phyloP scores from a whole-genome alignment of 2,113 vertebrate genomes.

The Siniperca knerii region DNA sequence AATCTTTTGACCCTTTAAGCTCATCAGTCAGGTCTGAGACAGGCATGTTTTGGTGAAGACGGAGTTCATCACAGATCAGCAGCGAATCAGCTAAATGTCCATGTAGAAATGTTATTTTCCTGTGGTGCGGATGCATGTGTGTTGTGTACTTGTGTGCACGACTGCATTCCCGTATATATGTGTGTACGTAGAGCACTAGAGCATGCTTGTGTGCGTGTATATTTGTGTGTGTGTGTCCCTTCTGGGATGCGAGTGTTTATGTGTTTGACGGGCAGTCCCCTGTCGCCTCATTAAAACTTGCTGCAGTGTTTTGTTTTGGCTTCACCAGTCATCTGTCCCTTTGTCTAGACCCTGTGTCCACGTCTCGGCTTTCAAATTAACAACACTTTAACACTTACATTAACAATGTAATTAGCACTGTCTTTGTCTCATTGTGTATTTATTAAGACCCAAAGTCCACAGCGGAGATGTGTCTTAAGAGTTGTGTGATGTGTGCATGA shows the following conservation, averaged over 20 bases:
- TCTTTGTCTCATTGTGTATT: conserved; percentile 49
- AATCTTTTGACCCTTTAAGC: conserved; percentile 72
- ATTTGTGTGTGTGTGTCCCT: conserved; percentile 11
- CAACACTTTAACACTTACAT: conserved; percentile 51
- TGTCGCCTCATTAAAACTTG: conserved; percentile 80
- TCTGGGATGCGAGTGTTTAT: conserved; percentile 55
- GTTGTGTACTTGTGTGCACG: conserved; percentile 20
- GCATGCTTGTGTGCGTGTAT: conserved; percentile 12
- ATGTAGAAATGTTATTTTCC: conserved; percentile 7
- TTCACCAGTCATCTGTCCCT: conserved; percentile 73
- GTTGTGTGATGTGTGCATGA: background rate
- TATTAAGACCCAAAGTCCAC: conserved; percentile 8
- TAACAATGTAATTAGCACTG: conserved; percentile 56
- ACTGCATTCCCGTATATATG: background rate
- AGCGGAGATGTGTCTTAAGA: background rate
- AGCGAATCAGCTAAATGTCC: conserved; percentile 38
- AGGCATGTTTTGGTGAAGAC: conserved; percentile 54
- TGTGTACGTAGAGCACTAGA: conserved; percentile 30
- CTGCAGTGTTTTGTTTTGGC: conserved; percentile 70
- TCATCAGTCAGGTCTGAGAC: conserved; percentile 70
- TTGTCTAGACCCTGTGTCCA: conserved; percentile 66
- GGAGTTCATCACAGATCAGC: conserved; percentile 54
- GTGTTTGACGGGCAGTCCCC: conserved; percentile 73
- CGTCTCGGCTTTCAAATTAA: conserved; percentile 49
- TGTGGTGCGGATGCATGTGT: background rate